Evolutionary conservation across 2,113 vertebrate species (phyloP).

Genomic region (Chionomys nivalis): DNA sequence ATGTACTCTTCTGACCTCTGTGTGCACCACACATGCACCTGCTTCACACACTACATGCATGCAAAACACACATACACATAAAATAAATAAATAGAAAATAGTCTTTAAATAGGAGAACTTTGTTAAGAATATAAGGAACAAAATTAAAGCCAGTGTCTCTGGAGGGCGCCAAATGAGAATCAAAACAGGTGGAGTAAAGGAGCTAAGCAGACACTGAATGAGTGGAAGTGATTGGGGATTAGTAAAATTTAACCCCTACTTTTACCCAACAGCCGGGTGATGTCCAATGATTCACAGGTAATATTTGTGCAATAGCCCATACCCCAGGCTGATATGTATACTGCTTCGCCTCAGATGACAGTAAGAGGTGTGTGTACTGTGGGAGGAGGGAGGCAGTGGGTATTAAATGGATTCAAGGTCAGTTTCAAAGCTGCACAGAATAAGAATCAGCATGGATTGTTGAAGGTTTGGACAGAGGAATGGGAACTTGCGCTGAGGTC

Average conservation of each 20-base stretch:
- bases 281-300: neutral
- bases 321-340: no score
- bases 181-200: neutral
- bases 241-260: neutral
- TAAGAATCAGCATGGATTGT: neutral
- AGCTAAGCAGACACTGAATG: neutral
- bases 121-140: neutral
- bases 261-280: neutral
- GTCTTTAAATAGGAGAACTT: neutral
- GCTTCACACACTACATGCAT: neutral
- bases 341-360: neutral
- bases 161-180: neutral
- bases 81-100: neutral
- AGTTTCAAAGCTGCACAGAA: neutral
- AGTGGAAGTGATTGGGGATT: neutral
- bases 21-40: neutral
- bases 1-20: neutral
- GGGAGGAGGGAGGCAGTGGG: no score
- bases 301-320: neutral
- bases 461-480: neutral
- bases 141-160: neutral
- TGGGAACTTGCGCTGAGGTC: neutral
- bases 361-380: neutral
- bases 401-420: neutral
- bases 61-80: neutral